A percentile compares a stretch with the other conserved stretches of the same genome.
Conservation (phyloP, 2,113 vertebrate genomes). For the Sinocyclocheilus anshuiensis region DNA sequence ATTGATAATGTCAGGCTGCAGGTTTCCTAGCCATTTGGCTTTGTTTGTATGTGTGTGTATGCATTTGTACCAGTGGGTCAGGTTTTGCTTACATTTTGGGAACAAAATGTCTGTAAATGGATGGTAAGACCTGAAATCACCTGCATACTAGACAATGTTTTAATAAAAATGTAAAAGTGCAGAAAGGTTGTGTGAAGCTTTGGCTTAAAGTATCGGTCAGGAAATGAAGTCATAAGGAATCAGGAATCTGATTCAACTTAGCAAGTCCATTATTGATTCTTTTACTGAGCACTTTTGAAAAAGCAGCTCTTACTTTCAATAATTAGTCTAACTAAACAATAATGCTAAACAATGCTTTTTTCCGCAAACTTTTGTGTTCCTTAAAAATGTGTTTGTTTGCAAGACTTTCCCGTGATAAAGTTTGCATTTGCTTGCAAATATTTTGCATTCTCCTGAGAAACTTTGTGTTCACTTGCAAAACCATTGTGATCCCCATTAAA, state of each 20-base stretch:
- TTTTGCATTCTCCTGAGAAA: neutral
- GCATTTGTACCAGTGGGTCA: conserved; percentile 3
- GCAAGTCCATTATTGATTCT: neutral
- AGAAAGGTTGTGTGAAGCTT: too few species aligned
- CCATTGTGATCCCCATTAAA: neutral
- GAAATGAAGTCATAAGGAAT: neutral
- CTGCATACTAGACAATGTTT: neutral
- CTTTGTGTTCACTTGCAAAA: neutral
- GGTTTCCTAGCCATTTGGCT: neutral
- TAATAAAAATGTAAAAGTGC: neutral
- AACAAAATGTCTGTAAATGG: neutral
- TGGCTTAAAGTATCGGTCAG: neutral
- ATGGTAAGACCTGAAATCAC: conserved; percentile 1
- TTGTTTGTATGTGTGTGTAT: neutral
- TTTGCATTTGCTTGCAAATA: too few species aligned
- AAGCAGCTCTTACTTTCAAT: neutral
- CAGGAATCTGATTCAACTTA: neutral
- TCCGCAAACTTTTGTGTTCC: too few species aligned
- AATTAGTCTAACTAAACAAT: neutral
- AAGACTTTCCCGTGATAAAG: too few species aligned
- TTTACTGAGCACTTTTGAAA: neutral
- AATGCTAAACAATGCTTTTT: neutral
- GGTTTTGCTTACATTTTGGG: neutral
- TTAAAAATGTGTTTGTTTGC: too few species aligned
- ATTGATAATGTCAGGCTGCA: conserved; percentile 32